Evolutionary conservation across 1,140 invertebrate species (phyloP), one percentile per base, ranked within the genome.

Genomic region (Chrysomallon squamiferum): DNA sequence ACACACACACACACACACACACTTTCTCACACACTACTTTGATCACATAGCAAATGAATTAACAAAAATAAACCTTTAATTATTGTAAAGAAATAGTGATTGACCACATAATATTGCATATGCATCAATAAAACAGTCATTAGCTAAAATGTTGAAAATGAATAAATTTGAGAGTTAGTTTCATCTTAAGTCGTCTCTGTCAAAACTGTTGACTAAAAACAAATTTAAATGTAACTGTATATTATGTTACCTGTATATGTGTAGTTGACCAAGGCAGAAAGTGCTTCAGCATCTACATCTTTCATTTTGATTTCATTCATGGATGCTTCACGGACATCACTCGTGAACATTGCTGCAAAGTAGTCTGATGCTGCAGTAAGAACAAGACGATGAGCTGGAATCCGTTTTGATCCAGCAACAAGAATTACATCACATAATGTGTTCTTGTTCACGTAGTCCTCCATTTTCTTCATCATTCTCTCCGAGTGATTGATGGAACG

Each of bases 261-360:
- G 86, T 95, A 96, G 76, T 92, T 89, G 43, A 97, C 90, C 47
- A 97, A 88, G 52, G 90, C 88, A 81, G 90, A 90, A 49, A 97
- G 87, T 62, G 94, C 93, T 84, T 95, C 92, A 22, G 93, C 89
- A 82, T 95, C 91, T 22, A 96, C 91, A 81, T 92, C 90, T 73
- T 92, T 91, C 73, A 97, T 86, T 66, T 91, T 91, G 33, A 97
- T 90, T 88, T 95, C 93, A 70, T 89, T 88, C 83, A 94, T 90
- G 60, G 88, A 90, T n/a, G 94, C 90, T 88, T 97, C 95, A 75
- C 90, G 87, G 59, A 97, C 85, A 69, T 92, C 91, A 72, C 91
- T 93, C 30, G 93, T 96, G 82, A 97, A 97, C 95, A 97, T 97
- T 49, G 94, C 94, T 56, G 93, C 91, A 88, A 97, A 97, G 86